Percentiles rank a stretch among this genome's conserved stretches.
Conservation (phyloP, 2,888 invertebrate genomes). For the Microdon myrmicae region DNA sequence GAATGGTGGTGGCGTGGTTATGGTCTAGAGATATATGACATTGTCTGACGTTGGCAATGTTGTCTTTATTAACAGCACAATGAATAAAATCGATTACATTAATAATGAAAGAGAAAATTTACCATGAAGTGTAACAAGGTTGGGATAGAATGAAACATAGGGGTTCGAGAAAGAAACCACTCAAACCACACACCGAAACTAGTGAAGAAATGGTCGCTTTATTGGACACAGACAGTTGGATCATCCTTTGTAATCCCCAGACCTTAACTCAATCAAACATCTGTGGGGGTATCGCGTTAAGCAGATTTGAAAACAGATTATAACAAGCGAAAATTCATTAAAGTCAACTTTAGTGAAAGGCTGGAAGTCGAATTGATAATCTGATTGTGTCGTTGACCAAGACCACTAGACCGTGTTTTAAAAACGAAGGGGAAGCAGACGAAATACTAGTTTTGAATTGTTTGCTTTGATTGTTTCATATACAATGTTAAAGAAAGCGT, state of each 20-base stretch:
- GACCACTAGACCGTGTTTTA: no score
- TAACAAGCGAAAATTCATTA: conserved; percentile 1
- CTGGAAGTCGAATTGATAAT: no score
- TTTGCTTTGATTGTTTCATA: no score
- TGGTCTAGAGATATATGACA: no score
- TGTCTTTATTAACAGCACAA: conserved; percentile 49
- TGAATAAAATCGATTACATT: conserved; percentile 49
- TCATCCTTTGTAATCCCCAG: conserved; percentile 2
- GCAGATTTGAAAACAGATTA: neutral
- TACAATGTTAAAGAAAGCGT: no score
- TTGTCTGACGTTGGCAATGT: conserved; percentile 50
- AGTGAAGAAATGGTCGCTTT: neutral
- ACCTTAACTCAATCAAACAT: conserved; percentile 5
- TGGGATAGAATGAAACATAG: no score
- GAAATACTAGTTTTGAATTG: no score
- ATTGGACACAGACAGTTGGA: neutral
- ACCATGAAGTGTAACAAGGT: neutral
- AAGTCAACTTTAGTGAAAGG: neutral
- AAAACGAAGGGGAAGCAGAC: no score
- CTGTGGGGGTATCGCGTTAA: neutral
- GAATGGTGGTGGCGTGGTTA: neutral
- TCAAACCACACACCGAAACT: conserved; percentile 1
- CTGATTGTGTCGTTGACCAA: no score
- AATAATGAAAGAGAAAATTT: conserved; percentile 26
- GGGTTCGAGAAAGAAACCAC: conserved; percentile 2